phyloP scores from a whole-genome alignment of 2,888 invertebrate species.

The Toxonevra muliebris region DNA sequence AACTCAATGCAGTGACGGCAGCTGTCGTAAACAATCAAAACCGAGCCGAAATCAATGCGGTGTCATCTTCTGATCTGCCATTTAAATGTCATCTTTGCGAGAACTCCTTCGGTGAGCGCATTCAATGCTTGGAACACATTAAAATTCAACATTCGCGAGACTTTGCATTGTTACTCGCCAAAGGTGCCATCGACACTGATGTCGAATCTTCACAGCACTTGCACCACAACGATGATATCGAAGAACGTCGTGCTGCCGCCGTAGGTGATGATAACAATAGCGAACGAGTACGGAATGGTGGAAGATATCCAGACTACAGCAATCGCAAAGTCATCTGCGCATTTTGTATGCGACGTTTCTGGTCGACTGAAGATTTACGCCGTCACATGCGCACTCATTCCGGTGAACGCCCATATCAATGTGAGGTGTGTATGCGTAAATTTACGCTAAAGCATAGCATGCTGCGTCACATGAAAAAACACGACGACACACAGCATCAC shows the following conservation, averaged over 20 bases:
- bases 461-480: constrained; percentile 92
- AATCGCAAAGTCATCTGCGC: constrained; percentile 91
- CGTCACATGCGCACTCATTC: constrained; percentile 95
- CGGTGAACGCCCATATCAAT: constrained; percentile 90
- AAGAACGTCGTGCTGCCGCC: constrained; percentile 68
- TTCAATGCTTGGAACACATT: constrained; percentile 84
- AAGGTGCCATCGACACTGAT: constrained; percentile 77
- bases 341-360: constrained; percentile 91
- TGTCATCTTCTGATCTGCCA: constrained; percentile 71
- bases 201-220: constrained; percentile 44
- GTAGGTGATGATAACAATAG: constrained; percentile 55
- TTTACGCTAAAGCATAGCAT: constrained; percentile 95
- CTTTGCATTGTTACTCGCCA: constrained; percentile 82
- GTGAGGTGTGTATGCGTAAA: constrained; percentile 85
- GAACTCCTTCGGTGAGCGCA: constrained; percentile 81
- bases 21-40: constrained; percentile 24
- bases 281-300: constrained; percentile 67
- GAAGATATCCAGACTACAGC: constrained; percentile 81
- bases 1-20: constrained; percentile 34
- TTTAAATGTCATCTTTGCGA: constrained; percentile 96
- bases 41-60: constrained; percentile 26
- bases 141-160: constrained; percentile 78
- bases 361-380: constrained; percentile 93
- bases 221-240: constrained; percentile 66
- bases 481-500: constrained; percentile 72